phyloP scores from a whole-genome alignment of 2,888 invertebrate species.

The Oconnorella tubifera region DNA sequence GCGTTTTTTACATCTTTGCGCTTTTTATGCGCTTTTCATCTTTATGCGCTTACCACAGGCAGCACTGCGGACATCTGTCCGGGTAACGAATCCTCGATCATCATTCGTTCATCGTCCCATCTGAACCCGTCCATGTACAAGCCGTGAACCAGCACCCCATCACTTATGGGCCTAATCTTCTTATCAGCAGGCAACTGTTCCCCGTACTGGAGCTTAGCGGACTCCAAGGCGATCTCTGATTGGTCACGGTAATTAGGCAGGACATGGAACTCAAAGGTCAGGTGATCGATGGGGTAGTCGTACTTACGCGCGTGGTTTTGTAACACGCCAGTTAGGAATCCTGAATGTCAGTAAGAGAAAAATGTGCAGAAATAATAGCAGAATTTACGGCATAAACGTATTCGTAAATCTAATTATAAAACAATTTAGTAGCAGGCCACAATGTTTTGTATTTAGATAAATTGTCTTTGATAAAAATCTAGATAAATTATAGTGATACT shows the following conservation, averaged over 20 bases:
- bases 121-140: conserved; percentile 56
- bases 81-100: conserved; percentile 53
- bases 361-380: too few species aligned
- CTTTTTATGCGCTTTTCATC: too few species aligned
- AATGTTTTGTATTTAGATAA: too few species aligned
- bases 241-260: conserved; percentile 61
- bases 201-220: conserved; percentile 46
- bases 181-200: conserved; percentile 53
- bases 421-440: too few species aligned
- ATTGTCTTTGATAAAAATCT: too few species aligned
- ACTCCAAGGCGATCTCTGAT: conserved; percentile 44
- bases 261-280: conserved; percentile 61
- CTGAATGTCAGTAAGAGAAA: conserved; percentile 33
- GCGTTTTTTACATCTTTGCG: too few species aligned
- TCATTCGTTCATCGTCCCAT: conserved; percentile 50
- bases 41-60: conserved; percentile 56
- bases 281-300: conserved; percentile 56
- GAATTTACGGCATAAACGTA: too few species aligned
- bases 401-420: too few species aligned
- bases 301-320: conserved; percentile 57
- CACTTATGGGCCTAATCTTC: conserved; percentile 40
- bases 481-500: too few species aligned
- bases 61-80: conserved; percentile 74
- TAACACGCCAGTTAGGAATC: conserved; percentile 56
- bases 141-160: conserved; percentile 57